Evolutionary conservation across 2,888 invertebrate genomes (phyloP).

Genomic region (Ethmia dodecea): DNA sequence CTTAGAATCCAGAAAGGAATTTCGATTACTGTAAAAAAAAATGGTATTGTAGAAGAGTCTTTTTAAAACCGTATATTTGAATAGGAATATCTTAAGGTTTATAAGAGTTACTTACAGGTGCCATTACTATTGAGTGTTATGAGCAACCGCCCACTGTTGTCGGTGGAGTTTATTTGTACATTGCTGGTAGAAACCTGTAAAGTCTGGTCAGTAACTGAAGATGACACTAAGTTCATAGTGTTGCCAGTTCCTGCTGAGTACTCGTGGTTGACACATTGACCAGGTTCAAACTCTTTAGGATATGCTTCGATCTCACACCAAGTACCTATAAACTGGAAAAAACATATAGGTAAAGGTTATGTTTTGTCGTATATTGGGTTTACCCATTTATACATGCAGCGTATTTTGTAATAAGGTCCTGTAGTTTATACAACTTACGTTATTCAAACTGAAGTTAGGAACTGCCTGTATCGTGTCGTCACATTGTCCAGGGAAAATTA

Average conservation of each 20-base stretch:
- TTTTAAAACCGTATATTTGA: too few species aligned
- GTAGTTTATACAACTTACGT: not conserved
- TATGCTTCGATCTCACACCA: constrained; percentile 54
- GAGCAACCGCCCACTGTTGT: constrained; percentile 36
- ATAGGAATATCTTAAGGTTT: not conserved
- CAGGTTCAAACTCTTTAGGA: constrained; percentile 39
- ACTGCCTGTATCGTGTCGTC: constrained; percentile 30
- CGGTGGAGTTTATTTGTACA: constrained; percentile 27
- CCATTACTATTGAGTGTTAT: constrained; percentile 18
- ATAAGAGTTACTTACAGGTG: not conserved
- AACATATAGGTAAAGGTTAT: not conserved
- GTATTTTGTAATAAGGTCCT: too few species aligned
- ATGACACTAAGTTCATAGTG: constrained; percentile 31
- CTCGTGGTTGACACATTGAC: constrained; percentile 45
- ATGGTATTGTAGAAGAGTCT: too few species aligned
- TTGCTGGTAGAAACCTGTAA: constrained; percentile 23
- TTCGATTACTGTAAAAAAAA: constrained; percentile 21
- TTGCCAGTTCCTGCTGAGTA: constrained; percentile 19
- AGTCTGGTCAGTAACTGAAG: constrained; percentile 35
- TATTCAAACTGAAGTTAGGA: constrained; percentile 29
- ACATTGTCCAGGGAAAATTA: constrained; percentile 48
- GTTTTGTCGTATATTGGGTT: not conserved
- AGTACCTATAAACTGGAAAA: constrained; percentile 21
- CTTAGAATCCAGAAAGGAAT: constrained; percentile 38
- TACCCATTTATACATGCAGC: not conserved